Evolutionary conservation across 2,888 invertebrate genomes (phyloP), one percentile per base, ranked within the genome.

Genomic region (Pristionchus mayeri): DNA sequence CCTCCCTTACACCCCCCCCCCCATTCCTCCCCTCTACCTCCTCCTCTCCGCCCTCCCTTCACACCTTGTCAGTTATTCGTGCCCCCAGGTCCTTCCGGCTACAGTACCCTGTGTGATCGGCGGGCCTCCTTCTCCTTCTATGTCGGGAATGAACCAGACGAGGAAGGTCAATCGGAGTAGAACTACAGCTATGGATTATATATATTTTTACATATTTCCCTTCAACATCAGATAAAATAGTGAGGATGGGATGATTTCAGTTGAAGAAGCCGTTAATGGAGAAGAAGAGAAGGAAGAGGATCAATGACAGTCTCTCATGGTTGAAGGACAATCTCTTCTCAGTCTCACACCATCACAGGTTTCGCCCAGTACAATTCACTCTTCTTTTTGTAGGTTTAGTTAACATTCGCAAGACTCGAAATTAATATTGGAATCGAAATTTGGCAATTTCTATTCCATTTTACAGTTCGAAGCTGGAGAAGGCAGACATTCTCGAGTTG

Each of bases 401-500:
- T 21, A 3, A 57, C 18, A n/a, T 4, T 30, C 3, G n/a, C 24
- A 40, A 34, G n/a, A 48, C 37, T n/a, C n/a, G n/a, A n/a, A n/a
- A n/a, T n/a, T n/a, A n/a, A n/a, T n/a, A n/a, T n/a, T n/a, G n/a
- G n/a, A n/a, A n/a, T n/a, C n/a, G n/a, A n/a, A n/a, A n/a, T n/a
- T n/a, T 16, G 1, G 11, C 48, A 48, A 24, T 48, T 44, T 11
- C 24, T 27, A 37, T 40, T n/a, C 9, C 11, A 40, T 75, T n/a
- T 6, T 9, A 44, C 24, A 88, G 86, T 34, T 86, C 90, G 11
- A 98, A 98, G 94, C 94, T 98, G 90, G 98, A 98, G 93, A 98
- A 98, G 93, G 98, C 98, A 4, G 98, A 98, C 93, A 98, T 98
- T 89, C 94, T 98, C 88, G 98, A 98, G 94, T 96, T 97, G 96